Evolutionary conservation across 2,113 vertebrate genomes (phyloP).

Genomic region (Aegypius monachus): DNA sequence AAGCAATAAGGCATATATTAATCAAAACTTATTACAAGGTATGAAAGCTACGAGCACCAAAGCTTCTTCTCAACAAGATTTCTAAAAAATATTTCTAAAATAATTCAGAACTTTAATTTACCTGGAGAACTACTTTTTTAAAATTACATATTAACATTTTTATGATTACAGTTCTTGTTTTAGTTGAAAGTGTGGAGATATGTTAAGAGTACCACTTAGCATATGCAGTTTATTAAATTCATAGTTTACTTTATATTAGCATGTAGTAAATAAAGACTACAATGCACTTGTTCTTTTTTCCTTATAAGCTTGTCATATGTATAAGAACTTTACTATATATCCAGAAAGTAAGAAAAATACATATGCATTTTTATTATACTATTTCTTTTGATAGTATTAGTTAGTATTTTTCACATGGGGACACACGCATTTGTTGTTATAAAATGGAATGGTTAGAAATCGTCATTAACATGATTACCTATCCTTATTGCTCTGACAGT

Average conservation of each 20-base stretch:
- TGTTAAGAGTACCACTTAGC: neutral
- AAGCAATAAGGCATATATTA: neutral
- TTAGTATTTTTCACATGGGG: neutral
- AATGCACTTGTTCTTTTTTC: neutral
- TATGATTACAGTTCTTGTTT: neutral
- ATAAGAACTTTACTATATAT: neutral
- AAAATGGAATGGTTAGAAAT: neutral
- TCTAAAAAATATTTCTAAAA: neutral
- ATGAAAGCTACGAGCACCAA: neutral
- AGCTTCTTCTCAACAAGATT: neutral
- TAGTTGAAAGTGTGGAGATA: neutral
- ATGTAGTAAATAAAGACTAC: neutral
- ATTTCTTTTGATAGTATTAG: neutral
- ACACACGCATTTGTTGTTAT: neutral
- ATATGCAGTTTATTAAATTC: neutral
- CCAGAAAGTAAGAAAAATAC: neutral
- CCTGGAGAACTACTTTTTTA: neutral
- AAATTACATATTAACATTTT: neutral
- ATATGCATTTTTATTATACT: neutral
- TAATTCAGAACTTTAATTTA: neutral
- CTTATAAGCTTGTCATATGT: neutral
- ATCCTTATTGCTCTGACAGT: neutral
- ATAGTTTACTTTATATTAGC: neutral
- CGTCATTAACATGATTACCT: neutral
- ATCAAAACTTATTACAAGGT: neutral